Base-by-base conservation (phyloP, 2,888 invertebrate species). In the Eucriotettix oculatus region DNA sequence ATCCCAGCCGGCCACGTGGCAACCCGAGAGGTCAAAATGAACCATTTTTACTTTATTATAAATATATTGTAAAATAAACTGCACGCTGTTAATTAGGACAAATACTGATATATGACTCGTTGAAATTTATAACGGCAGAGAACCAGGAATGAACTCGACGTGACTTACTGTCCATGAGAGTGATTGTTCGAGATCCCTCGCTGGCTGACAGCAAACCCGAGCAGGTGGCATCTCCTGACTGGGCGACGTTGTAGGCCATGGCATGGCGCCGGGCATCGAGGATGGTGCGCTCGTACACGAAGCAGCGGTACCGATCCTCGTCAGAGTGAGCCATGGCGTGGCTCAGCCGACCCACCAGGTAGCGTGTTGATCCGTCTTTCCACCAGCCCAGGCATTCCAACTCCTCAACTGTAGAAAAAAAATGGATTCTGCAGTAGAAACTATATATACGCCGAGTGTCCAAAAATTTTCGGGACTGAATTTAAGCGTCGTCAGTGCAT, bases 161-260 rank as follows among this genome's bases (percentile, higher is more conserved):
- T n/a, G n/a, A 60, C 70, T 72, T 71, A 87, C 89, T 84, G 74
- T 83, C 86, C 1, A 83, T 85, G 0, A 91, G 79, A 66, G 81
- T 84, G 80, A 91, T 86, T 16, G 85, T 87, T 29, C 85, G 77
- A 42, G 87, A 86, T 54, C 90, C 92, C 67, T 90, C 89, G 0
- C 78, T 80, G 1, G 87, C 81, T 1, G 85, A 85, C 16, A 83
- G 82, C 17, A 90, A 74, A 0, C 88, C 89, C 66, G 82, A 85
- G 73, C 90, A 90, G 0, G 87, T 86, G 12, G 89, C 87, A 70
- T 90, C 89, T 0, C 85, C 89, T 0, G 86, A 86, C 70, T 87
- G 64, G 1, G 64, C 64, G 42, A 64, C 59, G 57, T 64, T 55
- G 55, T 61, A 64, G 16, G 42, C 57, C 16, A 52, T 17, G 29